A percentile compares a stretch with the other conserved stretches of the same genome.
These are phyloP conservation scores for Dynastes maya DNA, from an alignment of 2,888 invertebrate species.

Conservation along the genomic window DNA sequence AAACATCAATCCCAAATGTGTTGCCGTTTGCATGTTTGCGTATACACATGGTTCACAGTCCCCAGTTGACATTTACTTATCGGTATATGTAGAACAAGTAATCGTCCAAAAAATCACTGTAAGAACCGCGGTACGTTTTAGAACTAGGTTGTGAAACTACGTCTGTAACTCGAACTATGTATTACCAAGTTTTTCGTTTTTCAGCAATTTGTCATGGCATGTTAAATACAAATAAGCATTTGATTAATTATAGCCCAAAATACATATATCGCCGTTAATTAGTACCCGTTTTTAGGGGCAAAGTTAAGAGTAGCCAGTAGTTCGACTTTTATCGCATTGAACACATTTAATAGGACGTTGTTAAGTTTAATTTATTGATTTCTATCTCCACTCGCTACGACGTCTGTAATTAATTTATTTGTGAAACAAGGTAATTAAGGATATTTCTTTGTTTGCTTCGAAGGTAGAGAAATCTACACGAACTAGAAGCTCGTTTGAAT, in stretches of 20 bases:
- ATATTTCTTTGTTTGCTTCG: constrained; percentile 26
- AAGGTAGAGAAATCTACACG: background rate
- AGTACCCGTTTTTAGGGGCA: constrained; percentile 3
- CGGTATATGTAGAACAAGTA: background rate
- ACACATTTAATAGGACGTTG: constrained; percentile 6
- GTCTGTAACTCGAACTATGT: background rate
- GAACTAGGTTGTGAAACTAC: constrained; percentile 4
- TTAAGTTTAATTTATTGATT: constrained; percentile 14
- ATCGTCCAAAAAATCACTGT: background rate
- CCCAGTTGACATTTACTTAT: background rate
- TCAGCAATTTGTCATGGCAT: constrained; percentile 20
- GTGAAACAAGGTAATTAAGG: constrained; percentile 29
- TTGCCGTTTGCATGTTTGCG: no score
- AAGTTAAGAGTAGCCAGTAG: background rate
- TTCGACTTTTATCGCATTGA: constrained; percentile 9
- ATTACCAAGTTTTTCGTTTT: background rate
- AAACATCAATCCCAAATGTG: no score
- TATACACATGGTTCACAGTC: no score
- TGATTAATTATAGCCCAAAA: constrained; percentile 9
- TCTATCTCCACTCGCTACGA: background rate
- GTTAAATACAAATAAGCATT: background rate
- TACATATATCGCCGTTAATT: constrained; percentile 17
- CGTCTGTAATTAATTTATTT: constrained; percentile 27
- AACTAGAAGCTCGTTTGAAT: constrained; percentile 2
- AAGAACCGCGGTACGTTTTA: background rate